Conservation (phyloP, 2,113 vertebrate species). For the Rhegmatorhina hoffmannsi region DNA sequence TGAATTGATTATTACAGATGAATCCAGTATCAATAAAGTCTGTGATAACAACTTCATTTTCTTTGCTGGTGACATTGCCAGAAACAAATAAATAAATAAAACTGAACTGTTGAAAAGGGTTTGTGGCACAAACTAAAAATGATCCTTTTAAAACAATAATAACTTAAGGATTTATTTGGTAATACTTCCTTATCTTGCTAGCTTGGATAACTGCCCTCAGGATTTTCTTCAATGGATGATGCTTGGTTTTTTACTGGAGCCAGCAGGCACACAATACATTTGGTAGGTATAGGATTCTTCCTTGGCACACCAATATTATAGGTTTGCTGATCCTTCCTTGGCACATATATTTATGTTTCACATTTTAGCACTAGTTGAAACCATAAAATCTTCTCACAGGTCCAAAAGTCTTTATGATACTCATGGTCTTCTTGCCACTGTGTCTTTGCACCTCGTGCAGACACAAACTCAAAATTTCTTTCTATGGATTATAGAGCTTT, state of each 20-base stretch:
- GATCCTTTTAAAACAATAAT: neutral
- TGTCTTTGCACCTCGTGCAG: neutral
- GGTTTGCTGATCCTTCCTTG: neutral
- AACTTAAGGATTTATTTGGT: neutral
- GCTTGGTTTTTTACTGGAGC: neutral
- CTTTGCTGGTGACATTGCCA: neutral
- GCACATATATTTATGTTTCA: neutral
- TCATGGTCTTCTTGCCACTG: neutral
- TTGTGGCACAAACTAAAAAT: neutral
- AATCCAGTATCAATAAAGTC: neutral
- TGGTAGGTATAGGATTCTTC: neutral
- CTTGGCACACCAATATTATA: neutral
- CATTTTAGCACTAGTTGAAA: slow-evolving; percentile 15
- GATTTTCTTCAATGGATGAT: neutral
- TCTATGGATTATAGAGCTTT: neutral
- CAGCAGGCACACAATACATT: neutral
- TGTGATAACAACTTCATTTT: neutral
- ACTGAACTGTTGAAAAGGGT: accelerated
- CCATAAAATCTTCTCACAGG: neutral
- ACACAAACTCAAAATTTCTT: neutral
- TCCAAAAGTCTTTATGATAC: neutral
- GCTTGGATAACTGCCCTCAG: neutral
- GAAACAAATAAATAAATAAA: neutral
- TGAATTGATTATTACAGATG: neutral
- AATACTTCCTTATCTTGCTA: neutral